Percentiles rank a stretch among this genome's conserved stretches.
These are phyloP conservation scores for Pogonus chalceus DNA, from an alignment of 1,140 invertebrate genomes.

Conservation along the genomic window DNA sequence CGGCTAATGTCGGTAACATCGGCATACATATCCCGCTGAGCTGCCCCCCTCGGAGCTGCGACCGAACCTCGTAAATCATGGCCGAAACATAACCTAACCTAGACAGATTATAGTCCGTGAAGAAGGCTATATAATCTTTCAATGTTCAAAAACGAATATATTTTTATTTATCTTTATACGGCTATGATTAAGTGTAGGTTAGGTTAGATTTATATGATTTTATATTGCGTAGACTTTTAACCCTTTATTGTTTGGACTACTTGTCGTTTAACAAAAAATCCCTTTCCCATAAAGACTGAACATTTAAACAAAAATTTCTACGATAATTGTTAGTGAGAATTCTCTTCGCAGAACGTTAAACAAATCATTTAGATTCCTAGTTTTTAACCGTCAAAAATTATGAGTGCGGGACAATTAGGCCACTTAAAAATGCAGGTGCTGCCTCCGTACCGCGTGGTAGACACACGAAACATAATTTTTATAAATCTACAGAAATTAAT, in stretches of 20 bases:
- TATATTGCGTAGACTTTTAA: slow-evolving; percentile 2
- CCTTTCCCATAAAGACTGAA: too few species aligned
- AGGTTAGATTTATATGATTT: slow-evolving; percentile 2
- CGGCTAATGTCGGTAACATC: too few species aligned
- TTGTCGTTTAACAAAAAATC: too few species aligned
- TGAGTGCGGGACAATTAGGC: too few species aligned
- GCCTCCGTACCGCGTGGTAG: not conserved
- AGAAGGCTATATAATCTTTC: slow-evolving; percentile 2
- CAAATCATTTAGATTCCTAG: too few species aligned
- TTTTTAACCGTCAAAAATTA: too few species aligned
- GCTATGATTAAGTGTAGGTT: slow-evolving; percentile 5
- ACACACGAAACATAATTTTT: not conserved
- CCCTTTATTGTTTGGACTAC: not conserved
- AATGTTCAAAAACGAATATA: slow-evolving; percentile 5
- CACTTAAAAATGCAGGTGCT: slow-evolving; percentile 1
- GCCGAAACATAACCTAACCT: slow-evolving; percentile 11
- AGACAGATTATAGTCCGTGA: slow-evolving; percentile 2
- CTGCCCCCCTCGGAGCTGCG: slow-evolving; percentile 11
- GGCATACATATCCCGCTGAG: too few species aligned
- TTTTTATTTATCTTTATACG: slow-evolving; percentile 7
- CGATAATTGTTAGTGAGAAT: too few species aligned
- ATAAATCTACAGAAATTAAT: slow-evolving; percentile 6
- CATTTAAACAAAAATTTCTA: too few species aligned
- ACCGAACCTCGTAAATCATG: slow-evolving; percentile 16
- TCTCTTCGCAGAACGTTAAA: too few species aligned